Percentiles rank a stretch among this genome's conserved stretches.
Conservation (phyloP, 1,140 invertebrate species). For the Drosophila jambulina region DNA sequence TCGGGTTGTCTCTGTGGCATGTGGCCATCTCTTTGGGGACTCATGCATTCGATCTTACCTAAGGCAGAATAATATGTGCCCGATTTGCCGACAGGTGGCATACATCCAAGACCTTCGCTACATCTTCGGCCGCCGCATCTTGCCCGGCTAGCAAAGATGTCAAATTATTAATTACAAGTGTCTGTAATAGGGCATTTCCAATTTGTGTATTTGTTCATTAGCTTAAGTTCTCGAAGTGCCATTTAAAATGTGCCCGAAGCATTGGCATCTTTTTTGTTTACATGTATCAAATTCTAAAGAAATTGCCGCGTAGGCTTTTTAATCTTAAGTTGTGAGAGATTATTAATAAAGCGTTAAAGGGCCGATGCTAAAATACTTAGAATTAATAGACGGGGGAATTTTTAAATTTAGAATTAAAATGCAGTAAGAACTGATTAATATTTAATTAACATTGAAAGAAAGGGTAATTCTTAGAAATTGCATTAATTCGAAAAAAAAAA, state of each 20-base stretch:
- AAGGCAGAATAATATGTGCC: not conserved
- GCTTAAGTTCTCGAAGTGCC: not conserved
- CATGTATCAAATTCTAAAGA: not conserved
- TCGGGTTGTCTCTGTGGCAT: conserved; percentile 22
- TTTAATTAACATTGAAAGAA: not conserved
- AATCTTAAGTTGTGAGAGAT: not conserved
- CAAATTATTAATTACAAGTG: too few species aligned
- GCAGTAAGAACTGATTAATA: not conserved
- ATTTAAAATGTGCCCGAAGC: not conserved
- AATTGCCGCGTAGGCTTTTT: not conserved
- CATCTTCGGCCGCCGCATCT: conserved; percentile 8
- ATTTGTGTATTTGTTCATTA: not conserved
- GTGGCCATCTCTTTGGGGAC: conserved; percentile 31
- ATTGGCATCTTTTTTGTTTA: not conserved
- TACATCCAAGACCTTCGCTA: not conserved
- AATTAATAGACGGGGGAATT: not conserved
- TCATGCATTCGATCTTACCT: conserved; percentile 14
- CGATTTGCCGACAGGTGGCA: conserved; percentile 4
- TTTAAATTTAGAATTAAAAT: not conserved
- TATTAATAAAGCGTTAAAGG: not conserved
- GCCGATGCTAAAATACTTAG: not conserved
- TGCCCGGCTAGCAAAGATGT: not conserved
- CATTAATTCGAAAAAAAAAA: too few species aligned
- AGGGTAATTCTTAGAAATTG: not conserved
- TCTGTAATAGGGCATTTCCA: not conserved